Evolutionary conservation across 2,797 vertebrate genomes (phyloP).

Genomic region (Pampus argenteus): DNA sequence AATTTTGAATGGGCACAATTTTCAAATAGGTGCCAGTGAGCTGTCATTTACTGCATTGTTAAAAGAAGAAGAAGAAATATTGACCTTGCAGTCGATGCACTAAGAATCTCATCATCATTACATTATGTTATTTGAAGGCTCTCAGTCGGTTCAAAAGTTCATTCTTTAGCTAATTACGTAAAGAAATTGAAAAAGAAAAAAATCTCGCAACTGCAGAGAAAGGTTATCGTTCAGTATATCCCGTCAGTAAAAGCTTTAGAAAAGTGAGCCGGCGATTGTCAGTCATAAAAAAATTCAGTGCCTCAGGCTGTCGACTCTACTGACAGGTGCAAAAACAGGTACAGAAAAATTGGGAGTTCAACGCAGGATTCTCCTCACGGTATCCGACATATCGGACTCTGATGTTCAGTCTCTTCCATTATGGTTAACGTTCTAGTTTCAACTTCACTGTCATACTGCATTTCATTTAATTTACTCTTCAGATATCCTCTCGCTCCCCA

Average conservation of each 20-base stretch:
- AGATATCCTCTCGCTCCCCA: background rate
- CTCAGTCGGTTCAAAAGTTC: slow-evolving; percentile 41
- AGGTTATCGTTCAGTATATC: slow-evolving; percentile 42
- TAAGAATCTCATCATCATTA: slow-evolving; percentile 18
- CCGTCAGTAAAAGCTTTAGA: slow-evolving; percentile 34
- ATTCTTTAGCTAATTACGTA: slow-evolving; percentile 53
- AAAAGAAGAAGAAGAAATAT: slow-evolving; percentile 16
- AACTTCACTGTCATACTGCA: slow-evolving; percentile 20
- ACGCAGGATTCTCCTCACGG: slow-evolving; percentile 6
- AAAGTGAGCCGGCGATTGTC: slow-evolving; percentile 37
- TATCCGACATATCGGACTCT: slow-evolving; percentile 21
- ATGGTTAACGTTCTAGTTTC: slow-evolving; percentile 2
- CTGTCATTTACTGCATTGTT: slow-evolving; percentile 41
- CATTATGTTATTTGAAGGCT: background rate
- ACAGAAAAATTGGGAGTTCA: slow-evolving; percentile 31
- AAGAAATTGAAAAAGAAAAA: slow-evolving; percentile 24
- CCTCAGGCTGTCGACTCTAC: slow-evolving; percentile 2
- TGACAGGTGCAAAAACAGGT: slow-evolving; percentile 35
- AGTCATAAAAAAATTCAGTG: slow-evolving; percentile 44
- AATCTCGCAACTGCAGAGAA: slow-evolving; percentile 20
- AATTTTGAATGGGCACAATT: slow-evolving; percentile 38
- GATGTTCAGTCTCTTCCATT: slow-evolving; percentile 24
- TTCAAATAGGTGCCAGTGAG: slow-evolving; percentile 44
- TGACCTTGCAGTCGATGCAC: slow-evolving; percentile 15
- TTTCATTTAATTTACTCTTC: slow-evolving; percentile 24